Evolutionary conservation across 2,888 invertebrate genomes (phyloP).

Genomic region (Diabrotica balteata): DNA sequence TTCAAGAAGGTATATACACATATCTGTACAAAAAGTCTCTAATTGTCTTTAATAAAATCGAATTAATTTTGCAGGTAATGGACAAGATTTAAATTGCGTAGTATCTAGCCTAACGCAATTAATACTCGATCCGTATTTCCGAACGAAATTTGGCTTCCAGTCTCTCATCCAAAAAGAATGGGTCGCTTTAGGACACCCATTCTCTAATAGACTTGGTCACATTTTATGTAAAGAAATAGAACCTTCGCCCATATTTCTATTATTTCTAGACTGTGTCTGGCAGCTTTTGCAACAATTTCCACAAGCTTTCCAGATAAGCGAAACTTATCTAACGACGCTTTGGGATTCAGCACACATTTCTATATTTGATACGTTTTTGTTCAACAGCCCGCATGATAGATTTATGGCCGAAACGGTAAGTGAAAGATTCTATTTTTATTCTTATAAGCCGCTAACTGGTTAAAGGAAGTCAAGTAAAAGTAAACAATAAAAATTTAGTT

Average conservation of each 20-base stretch:
- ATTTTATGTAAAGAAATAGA: slow-evolving; percentile 69
- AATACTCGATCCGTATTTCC: slow-evolving; percentile 81
- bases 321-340: slow-evolving; percentile 88
- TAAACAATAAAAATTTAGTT: no score
- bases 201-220: slow-evolving; percentile 69
- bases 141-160: slow-evolving; percentile 88
- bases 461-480: no score
- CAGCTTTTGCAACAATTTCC: slow-evolving; percentile 90
- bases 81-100: slow-evolving; percentile 87
- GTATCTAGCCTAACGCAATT: slow-evolving; percentile 88
- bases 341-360: slow-evolving; percentile 92
- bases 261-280: slow-evolving; percentile 94
- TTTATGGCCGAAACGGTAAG: slow-evolving; percentile 71
- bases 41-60: no score
- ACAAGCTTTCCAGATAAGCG: slow-evolving; percentile 88
- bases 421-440: neutral
- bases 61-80: slow-evolving; percentile 69
- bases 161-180: slow-evolving; percentile 93
- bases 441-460: no score
- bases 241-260: slow-evolving; percentile 84
- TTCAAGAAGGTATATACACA: slow-evolving; percentile 75
- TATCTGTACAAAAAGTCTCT: no score
- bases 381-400: slow-evolving; percentile 83
- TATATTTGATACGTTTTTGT: slow-evolving; percentile 91
- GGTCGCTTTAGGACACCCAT: slow-evolving; percentile 90